Base-by-base conservation (phyloP, 2,113 vertebrate species). In the Naja naja region DNA sequence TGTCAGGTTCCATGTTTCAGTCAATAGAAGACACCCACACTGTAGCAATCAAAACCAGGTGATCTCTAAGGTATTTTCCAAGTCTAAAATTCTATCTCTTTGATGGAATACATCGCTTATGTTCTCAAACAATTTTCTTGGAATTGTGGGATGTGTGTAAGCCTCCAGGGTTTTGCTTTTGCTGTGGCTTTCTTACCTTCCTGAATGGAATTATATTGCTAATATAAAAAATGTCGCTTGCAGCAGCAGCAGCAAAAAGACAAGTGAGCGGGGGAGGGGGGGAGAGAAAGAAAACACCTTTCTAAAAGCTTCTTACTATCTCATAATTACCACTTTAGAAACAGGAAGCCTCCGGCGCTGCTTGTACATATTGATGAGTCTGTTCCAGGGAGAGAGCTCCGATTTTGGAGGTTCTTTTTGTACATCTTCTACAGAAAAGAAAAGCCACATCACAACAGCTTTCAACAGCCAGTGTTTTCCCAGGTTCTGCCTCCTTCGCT, bases 271-370 rank as follows among this genome's bases (percentile, higher is more conserved):
- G 2, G 52, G 12, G 7, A 7, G 34, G 23, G 2, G 52, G 12
- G 7, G 23, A 81, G 34, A 9, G 34, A 87, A 2, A 90, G 74
- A 52, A 81, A 85, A 89, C 12, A 7, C 3, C 11, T 0, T 6
- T 56, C 22, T 55, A 22, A 49, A 0, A 3, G 56, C 45, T 86
- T 88, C 47, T n/a, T 45, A 27, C 87, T 87, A 20, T 87, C 56
- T n/a, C 47, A 81, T 88, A 87, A 53, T 91, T 94, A 94, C 93
- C 64, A 96, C 96, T 95, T 97, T 93, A 92, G 93, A 49, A 91
- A 55, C 0, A 74, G 85, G 58, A 0, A 93, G 93, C 34, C 95
- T 95, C 93, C 60, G 11, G 23, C 58, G 85, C 39, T 94, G 94
- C 85, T 94, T 96, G 95, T 93, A 95, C 54, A 93, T n/a, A 49